These are phyloP conservation scores for Olivierus martensii DNA, from an alignment of 1,140 invertebrate species.

Conservation along the genomic window DNA sequence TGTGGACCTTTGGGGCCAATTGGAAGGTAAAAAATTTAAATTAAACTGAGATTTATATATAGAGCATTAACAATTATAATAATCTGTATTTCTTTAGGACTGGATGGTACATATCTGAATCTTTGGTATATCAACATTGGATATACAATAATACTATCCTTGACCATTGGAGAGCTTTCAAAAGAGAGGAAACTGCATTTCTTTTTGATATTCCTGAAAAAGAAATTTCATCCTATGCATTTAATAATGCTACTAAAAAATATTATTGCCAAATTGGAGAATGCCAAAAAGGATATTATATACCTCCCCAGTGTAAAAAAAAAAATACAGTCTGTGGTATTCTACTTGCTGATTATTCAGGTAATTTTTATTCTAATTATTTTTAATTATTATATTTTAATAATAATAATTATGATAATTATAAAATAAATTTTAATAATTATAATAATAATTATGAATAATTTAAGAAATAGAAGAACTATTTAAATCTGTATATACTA, in stretches of 20 bases:
- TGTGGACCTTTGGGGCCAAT: constrained; percentile 43
- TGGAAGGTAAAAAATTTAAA: constrained; percentile 32
- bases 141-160: constrained; percentile 20
- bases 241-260: constrained; percentile 7
- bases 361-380: too few relatives aligned
- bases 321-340: constrained; percentile 36
- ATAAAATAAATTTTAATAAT: too few relatives aligned
- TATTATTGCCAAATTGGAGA: constrained; percentile 36
- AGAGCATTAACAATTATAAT: background rate
- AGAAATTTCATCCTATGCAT: background rate
- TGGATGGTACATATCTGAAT: constrained; percentile 50
- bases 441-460: too few relatives aligned
- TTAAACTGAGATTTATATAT: background rate
- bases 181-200: constrained; percentile 27
- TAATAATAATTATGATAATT: too few relatives aligned
- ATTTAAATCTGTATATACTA: too few relatives aligned
- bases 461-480: too few relatives aligned
- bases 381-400: too few relatives aligned
- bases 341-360: constrained; percentile 40
- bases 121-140: constrained; percentile 23
- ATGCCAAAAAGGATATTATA: constrained; percentile 42
- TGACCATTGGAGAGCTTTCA: constrained; percentile 40
- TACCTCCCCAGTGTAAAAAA: constrained; percentile 37
- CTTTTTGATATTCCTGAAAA: constrained; percentile 33
- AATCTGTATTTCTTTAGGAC: constrained; percentile 34